Evolutionary conservation across 1,140 invertebrate genomes (phyloP), one percentile per base, ranked within the genome.

Genomic region (Sinella curviseta): DNA sequence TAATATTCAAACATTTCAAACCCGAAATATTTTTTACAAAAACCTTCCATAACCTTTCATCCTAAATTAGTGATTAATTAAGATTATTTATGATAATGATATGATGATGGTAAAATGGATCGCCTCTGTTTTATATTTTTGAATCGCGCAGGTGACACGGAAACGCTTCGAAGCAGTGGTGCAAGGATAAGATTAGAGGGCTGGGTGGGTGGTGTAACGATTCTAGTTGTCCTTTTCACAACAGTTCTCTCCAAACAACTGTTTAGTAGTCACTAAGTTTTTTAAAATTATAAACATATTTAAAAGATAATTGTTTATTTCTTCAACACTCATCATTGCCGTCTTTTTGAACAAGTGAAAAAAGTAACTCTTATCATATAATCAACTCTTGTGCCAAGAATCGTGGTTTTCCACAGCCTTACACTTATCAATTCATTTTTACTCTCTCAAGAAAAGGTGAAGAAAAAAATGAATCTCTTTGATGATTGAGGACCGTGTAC

Each of bases 101-200:
- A n/a, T n/a, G n/a, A n/a, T n/a, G n/a, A n/a, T 48, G 8, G 39
- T 48, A 48, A 48, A 48, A 48, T 60, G 8, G 24, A 60, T 26
- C 57, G 4, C 24, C 57, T 60, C 57, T 60, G 3, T n/a, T 60
- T 60, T 48, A 8, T 17, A 4, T 48, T 26, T 26, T 70, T 70
- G 2, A 8, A 4, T 70, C 30, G 31, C 12, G 35, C 74, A 75
- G 74, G 74, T 75, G 74, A 75, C 74, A 36, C 74, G 28, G 74
- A 75, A 48, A 54, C 74, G 20, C 74, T 75, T 30, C 34, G 74
- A 20, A 65, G 57, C 65, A 48, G 36, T 48, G 39, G 74, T 75
- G 20, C 74, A 30, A 39, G 35, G 30, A 12, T 28, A 75, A 48
- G 34, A 48, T 48, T 75, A 48, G 65, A 70, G 31, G 31, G 31